phyloP scores from a whole-genome alignment of 2,797 vertebrate genomes.

The Octomys mimax region DNA sequence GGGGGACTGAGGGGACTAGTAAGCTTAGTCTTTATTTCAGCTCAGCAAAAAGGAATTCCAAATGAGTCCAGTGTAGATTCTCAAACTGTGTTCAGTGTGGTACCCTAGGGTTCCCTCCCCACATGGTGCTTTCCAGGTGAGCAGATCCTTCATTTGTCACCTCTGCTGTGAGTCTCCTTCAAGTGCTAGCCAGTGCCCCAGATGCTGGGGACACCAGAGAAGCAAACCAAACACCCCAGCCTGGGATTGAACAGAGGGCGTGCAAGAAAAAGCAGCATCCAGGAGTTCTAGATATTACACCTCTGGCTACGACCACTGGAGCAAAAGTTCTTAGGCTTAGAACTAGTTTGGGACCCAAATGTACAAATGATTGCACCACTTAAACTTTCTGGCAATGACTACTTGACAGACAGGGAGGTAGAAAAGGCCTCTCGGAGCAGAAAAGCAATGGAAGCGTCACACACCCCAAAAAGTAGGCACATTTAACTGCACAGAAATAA shows the following conservation, averaged over 20 bases:
- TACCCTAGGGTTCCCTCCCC: background rate
- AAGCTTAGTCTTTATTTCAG: background rate
- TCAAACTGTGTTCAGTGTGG: background rate
- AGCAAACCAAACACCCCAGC: background rate
- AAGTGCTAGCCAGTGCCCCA: background rate
- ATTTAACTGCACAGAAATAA: constrained; percentile 43
- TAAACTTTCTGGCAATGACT: constrained; percentile 8
- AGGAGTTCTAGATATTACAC: background rate
- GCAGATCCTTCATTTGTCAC: background rate
- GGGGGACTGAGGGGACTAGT: background rate
- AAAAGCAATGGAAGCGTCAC: background rate
- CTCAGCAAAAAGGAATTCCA: background rate
- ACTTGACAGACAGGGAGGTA: background rate
- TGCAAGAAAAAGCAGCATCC: background rate
- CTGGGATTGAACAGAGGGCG: background rate
- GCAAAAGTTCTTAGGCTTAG: background rate
- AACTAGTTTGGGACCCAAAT: background rate
- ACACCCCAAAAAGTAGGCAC: background rate
- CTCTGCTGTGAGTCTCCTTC: background rate
- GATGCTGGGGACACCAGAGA: background rate
- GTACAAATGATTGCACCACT: constrained; percentile 51
- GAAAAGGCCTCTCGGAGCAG: background rate
- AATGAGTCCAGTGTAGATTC: background rate
- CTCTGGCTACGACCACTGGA: background rate
- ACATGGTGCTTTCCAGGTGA: background rate